Base-by-base conservation (phyloP, 2,888 invertebrate genomes). In the Pristionchus maxplancki region DNA sequence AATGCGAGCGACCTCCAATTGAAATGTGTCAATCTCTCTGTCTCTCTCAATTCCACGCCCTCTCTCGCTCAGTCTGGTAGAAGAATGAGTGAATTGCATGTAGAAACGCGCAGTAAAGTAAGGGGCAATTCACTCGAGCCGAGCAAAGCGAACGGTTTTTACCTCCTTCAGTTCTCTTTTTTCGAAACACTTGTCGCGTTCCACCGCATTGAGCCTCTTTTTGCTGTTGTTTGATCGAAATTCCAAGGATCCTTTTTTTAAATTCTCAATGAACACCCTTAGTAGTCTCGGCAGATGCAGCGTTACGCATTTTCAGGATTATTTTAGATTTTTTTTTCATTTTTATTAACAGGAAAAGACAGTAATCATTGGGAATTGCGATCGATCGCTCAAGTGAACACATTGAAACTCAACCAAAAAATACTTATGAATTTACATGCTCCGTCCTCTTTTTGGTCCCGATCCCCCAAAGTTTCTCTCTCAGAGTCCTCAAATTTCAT, bases 61-160 rank as follows among this genome's bases (percentile, higher is more conserved):
- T 50, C 50, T 50, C 50, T 50, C 13, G 50, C 50, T 50, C 20
- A 20, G 17, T 50, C 50, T 50, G 50, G 20, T 20, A 4, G 13
- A 4, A 20, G 20, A 58, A 44, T 44, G 24, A 24, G 24, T 24
- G 17, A 6, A 24, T 58, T 58, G 20, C 2, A 20, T 17, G 20
- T n/a, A 15, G 44, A 11, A 17, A 44, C 17, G 28, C 13, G 44
- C 78, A 78, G 78, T 78, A 48, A 78, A 78, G 44, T 40, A 13
- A 48, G 28, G 48, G 78, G 78, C 78, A 78, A 78, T 78, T 78
- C n/a, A 44, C 24, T 40, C 13, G 34, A 58, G 58, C 15, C 58
- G 58, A n/a, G 71, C 71, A 78, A 78, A 78, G 15, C 78, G 78
- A 78, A 78, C 78, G 78, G 78, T 78, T 78, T 78, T 78, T 78